Percentiles rank a stretch among this genome's conserved stretches.
phyloP scores from a whole-genome alignment of 2,797 vertebrate genomes.

The Chrysocyon brachyurus region DNA sequence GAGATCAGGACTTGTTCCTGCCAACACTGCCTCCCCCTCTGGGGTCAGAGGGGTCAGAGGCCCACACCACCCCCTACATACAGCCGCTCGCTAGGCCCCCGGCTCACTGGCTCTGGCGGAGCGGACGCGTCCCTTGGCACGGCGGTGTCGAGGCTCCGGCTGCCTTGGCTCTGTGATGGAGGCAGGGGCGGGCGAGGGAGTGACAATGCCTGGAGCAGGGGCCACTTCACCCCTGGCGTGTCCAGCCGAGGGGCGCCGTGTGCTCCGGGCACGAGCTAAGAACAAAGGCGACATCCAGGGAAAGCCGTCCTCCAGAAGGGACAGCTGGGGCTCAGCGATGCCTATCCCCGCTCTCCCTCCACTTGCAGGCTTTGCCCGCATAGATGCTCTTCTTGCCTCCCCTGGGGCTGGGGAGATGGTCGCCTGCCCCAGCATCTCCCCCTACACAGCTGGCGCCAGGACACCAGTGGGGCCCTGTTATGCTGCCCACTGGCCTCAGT shows the following conservation, averaged over 20 bases:
- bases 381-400: background rate
- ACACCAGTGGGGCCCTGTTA: rapidly evolving
- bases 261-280: background rate
- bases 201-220: rapidly evolving
- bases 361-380: background rate
- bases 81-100: rapidly evolving
- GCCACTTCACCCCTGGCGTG: background rate
- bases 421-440: background rate
- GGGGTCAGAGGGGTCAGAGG: background rate
- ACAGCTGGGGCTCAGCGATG: rapidly evolving
- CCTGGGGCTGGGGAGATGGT: rapidly evolving
- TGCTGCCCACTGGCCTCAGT: background rate
- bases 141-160: rapidly evolving
- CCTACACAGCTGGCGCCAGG: background rate
- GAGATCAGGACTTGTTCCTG: rapidly evolving
- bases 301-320: background rate
- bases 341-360: background rate
- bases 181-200: background rate
- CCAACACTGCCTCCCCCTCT: background rate
- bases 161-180: background rate
- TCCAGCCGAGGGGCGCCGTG: rapidly evolving
- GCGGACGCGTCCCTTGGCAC: rapidly evolving
- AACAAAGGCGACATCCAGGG: rapidly evolving
- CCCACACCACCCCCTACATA: rapidly evolving
- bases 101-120: rapidly evolving